Conservation (phyloP, 2,113 vertebrate species). For the Pseudolaguvia tuberculata region DNA sequence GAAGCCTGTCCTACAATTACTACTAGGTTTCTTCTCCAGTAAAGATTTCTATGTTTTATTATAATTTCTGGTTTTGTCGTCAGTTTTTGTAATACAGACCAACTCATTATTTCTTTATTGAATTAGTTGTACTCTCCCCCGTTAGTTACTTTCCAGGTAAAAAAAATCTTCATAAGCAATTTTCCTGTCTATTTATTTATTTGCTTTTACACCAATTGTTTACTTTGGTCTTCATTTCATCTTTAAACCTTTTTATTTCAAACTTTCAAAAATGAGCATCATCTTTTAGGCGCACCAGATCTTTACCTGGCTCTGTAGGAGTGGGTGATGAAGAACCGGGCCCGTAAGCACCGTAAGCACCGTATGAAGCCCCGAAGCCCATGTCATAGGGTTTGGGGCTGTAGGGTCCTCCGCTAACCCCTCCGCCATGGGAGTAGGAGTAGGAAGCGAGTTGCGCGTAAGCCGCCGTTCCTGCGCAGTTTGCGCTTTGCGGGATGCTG, state of each 20-base stretch:
- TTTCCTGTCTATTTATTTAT: neutral
- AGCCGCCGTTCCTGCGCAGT: constrained; percentile 65
- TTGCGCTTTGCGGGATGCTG: constrained; percentile 73
- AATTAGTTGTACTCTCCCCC: neutral
- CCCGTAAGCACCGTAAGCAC: constrained; percentile 46
- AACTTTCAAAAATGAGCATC: no score
- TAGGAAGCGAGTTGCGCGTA: constrained; percentile 75
- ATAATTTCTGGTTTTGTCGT: neutral
- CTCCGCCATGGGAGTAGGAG: constrained; percentile 64
- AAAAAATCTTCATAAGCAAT: neutral
- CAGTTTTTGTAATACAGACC: neutral
- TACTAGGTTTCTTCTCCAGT: neutral
- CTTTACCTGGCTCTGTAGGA: constrained; percentile 49
- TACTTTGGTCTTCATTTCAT: neutral
- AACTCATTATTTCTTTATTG: neutral
- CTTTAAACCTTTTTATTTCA: neutral
- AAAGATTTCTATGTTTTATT: neutral
- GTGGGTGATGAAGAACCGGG: constrained; percentile 53
- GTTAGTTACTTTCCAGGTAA: neutral
- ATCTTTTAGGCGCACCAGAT: constrained; percentile 5
- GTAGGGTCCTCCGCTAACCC: constrained; percentile 67
- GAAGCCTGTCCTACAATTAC: constrained; percentile 1
- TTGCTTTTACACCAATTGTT: neutral
- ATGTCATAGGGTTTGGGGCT: constrained; percentile 58
- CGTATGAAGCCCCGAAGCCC: constrained; percentile 46